These are phyloP conservation scores for Theretra japonica DNA, from an alignment of 2,888 invertebrate genomes.

Conservation along the genomic window DNA sequence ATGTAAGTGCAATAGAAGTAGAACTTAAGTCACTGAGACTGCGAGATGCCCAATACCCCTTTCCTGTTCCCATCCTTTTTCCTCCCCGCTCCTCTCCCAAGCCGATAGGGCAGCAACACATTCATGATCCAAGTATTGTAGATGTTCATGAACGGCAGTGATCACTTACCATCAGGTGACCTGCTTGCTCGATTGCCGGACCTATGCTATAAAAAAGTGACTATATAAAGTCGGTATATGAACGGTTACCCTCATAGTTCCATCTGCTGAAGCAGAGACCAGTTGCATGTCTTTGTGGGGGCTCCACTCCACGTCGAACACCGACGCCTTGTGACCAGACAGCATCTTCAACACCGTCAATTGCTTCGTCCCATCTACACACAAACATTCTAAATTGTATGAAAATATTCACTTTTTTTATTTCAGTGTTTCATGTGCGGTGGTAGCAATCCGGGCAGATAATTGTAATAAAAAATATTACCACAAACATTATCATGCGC, in stretches of 20 bases:
- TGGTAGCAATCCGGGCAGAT: no score
- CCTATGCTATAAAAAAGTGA: no score
- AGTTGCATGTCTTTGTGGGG: conserved; percentile 87
- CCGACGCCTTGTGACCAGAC: conserved; percentile 79
- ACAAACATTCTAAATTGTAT: background rate
- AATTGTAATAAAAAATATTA: no score
- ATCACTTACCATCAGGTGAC: no score
- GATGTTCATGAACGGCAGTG: no score
- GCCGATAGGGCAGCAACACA: no score
- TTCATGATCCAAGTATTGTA: no score
- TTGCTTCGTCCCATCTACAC: conserved; percentile 39
- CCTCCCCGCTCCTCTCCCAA: no score
- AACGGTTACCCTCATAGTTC: conserved; percentile 85
- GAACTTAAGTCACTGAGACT: background rate
- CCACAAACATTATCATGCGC: no score
- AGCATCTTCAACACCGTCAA: conserved; percentile 65
- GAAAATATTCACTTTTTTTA: background rate
- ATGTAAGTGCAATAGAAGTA: background rate
- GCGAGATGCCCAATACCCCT: no score
- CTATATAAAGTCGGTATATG: background rate
- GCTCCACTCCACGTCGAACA: conserved; percentile 87
- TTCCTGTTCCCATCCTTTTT: no score
- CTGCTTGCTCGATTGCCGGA: no score
- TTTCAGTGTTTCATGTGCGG: background rate
- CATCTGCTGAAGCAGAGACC: conserved; percentile 88